Evolutionary conservation across 2,113 vertebrate genomes (phyloP).

Genomic region (Tenrec ecaudatus): DNA sequence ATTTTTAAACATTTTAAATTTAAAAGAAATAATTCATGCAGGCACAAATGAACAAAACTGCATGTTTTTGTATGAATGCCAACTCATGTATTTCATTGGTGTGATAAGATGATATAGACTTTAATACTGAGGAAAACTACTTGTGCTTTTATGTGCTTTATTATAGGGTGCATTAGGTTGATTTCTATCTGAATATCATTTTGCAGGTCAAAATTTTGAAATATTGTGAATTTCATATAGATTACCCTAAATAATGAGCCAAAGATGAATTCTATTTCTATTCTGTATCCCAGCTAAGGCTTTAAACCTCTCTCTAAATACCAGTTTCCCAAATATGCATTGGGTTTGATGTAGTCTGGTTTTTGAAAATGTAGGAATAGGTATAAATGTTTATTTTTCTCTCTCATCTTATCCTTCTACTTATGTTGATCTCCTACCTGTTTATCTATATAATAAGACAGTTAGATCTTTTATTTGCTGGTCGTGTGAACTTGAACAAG

Average conservation of each 20-base stretch:
- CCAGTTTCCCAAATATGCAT: slow-evolving; percentile 1
- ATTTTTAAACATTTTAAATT: slow-evolving; percentile 39
- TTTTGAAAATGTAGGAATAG: slow-evolving; percentile 8
- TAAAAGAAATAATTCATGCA: neutral
- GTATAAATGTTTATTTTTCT: neutral
- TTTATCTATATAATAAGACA: neutral
- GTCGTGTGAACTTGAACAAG: neutral
- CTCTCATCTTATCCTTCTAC: neutral
- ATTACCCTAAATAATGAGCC: slow-evolving; percentile 14
- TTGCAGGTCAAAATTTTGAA: slow-evolving; percentile 26
- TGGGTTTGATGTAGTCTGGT: neutral
- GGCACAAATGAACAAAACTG: neutral
- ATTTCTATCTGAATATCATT: neutral
- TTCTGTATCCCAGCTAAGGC: neutral
- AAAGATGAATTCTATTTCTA: slow-evolving; percentile 42
- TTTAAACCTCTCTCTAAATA: slow-evolving; percentile 32
- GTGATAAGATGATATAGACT: slow-evolving; percentile 9
- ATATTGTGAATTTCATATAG: slow-evolving; percentile 44
- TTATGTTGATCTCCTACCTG: neutral
- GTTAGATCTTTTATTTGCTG: slow-evolving; percentile 29
- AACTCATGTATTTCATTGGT: slow-evolving; percentile 28
- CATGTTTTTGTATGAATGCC: neutral
- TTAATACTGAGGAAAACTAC: neutral
- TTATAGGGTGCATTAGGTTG: slow-evolving; percentile 1
- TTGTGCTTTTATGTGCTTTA: slow-evolving; percentile 37